Conservation (phyloP, 2,113 vertebrate species). For the Melanerpes aurifrons region DNA sequence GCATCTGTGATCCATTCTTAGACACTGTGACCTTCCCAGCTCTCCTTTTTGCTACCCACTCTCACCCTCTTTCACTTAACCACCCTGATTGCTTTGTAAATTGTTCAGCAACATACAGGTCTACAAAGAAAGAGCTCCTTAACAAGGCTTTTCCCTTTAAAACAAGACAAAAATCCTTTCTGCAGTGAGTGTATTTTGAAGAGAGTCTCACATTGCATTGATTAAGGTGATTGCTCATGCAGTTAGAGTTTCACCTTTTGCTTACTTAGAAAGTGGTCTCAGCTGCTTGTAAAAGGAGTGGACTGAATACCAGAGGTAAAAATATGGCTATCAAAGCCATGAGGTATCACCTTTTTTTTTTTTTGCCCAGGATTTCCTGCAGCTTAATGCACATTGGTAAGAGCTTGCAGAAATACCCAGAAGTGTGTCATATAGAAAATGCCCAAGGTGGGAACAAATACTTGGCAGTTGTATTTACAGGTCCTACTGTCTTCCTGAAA, state of each 20-base stretch:
- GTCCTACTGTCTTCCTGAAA: not conserved
- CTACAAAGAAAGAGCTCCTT: no score
- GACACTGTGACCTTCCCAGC: accelerated
- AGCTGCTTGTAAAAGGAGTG: not conserved
- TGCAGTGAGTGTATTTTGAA: not conserved
- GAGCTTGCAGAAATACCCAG: not conserved
- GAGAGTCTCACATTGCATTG: no score
- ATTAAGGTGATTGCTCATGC: not conserved
- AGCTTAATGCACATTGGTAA: not conserved
- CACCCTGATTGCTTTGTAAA: not conserved
- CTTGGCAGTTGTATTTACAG: not conserved
- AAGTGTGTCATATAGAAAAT: not conserved
- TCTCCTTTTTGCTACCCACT: not conserved
- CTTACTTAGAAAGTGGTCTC: not conserved
- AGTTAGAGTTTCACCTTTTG: not conserved
- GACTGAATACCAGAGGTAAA: not conserved
- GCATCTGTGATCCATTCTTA: accelerated
- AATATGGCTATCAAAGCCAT: not conserved
- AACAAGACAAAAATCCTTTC: not conserved
- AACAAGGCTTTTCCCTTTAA: not conserved
- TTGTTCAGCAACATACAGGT: not conserved
- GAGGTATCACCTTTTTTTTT: not conserved
- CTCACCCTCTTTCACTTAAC: not conserved
- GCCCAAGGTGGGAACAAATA: not conserved
- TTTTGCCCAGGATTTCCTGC: not conserved